Evolutionary conservation across 1,140 invertebrate genomes (phyloP), one percentile per base, ranked within the genome.

Genomic region (Leguminivora glycinivorella): DNA sequence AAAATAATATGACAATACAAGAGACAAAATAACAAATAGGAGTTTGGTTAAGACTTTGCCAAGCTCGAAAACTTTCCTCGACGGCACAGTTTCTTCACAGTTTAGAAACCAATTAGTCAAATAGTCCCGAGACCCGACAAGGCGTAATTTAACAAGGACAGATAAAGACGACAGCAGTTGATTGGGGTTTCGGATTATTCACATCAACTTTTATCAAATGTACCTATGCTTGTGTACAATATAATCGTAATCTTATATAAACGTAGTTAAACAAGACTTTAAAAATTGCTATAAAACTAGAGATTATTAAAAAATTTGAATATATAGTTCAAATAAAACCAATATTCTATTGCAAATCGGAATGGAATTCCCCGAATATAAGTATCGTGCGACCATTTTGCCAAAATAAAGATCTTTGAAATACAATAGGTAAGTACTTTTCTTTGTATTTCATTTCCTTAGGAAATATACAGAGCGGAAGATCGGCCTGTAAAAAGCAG

Each of bases 101-200:
- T 63, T 29, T 63, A 63, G 58, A 63, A 63, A 63, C 58, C 58
- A 63, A 63, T 63, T 63, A 63, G 26, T 17, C 24, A 63, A 34
- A 63, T 63, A 63, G 58, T 63, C 58, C 25, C 2, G 56, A 26
- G 26, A 34, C 25, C 17, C 5, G 26, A 63, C 25, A 17, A 63
- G 26, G 26, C 58, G 58, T 63, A 63, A 63, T 7, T 26, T 34
- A 26, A 60, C 52, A 56, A 56, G 47, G 24, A 56, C 10, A 25
- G 26, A 25, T 1, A 25, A 63, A 63, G 26, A 31, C 58, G 14
- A 31, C 58, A 29, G 58, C 58, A 5, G 12, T 63, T 63, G 25
- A 63, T 19, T 7, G 9, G 56, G 56, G 17, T 9, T 9, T 24
- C 4, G 19, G 10, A 56, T 6, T 6, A 63, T 31, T 29, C 58